A percentile compares a stretch with the other conserved stretches of the same genome.
Conservation (phyloP, 1,140 invertebrate species). For the Harpegnathos saltator region DNA sequence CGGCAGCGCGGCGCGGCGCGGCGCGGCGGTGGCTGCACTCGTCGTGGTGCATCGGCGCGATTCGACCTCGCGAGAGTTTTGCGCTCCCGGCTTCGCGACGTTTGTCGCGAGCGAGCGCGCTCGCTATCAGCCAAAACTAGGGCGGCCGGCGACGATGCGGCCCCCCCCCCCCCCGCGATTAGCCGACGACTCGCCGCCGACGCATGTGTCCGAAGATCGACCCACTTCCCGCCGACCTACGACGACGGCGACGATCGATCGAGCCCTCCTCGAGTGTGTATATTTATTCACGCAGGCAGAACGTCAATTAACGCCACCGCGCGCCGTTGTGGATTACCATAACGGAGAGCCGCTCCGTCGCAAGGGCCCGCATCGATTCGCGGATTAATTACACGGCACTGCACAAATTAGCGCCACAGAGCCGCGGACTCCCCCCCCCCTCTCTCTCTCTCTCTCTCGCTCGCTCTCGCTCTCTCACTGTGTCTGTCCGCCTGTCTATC, state of each 20-base stretch:
- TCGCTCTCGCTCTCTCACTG: not conserved
- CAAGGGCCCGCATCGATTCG: conserved; percentile 7
- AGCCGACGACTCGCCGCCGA: not conserved
- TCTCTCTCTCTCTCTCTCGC: no score
- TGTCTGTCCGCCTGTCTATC: no score
- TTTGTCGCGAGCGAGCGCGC: not conserved
- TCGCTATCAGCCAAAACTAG: not conserved
- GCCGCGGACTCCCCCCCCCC: not conserved
- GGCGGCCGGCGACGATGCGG: not conserved
- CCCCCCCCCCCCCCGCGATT: conserved; percentile 10
- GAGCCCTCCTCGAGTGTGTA: conserved; percentile 37
- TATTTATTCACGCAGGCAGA: conserved; percentile 59
- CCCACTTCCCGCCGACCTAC: conserved; percentile 11
- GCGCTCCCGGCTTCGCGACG: not conserved
- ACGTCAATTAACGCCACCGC: conserved; percentile 40
- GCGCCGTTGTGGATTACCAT: not conserved
- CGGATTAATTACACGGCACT: conserved; percentile 16
- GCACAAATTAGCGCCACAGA: conserved; percentile 21
- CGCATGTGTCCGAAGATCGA: conserved; percentile 40
- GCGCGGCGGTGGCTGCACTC: no score
- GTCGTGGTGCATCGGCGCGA: no score
- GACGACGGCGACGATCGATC: conserved; percentile 35
- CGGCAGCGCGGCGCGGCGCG: no score
- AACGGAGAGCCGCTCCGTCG: conserved; percentile 33
- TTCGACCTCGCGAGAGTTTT: no score